These are phyloP conservation scores for Rallus limicola DNA, from an alignment of 2,113 vertebrate genomes.

Conservation along the genomic window DNA sequence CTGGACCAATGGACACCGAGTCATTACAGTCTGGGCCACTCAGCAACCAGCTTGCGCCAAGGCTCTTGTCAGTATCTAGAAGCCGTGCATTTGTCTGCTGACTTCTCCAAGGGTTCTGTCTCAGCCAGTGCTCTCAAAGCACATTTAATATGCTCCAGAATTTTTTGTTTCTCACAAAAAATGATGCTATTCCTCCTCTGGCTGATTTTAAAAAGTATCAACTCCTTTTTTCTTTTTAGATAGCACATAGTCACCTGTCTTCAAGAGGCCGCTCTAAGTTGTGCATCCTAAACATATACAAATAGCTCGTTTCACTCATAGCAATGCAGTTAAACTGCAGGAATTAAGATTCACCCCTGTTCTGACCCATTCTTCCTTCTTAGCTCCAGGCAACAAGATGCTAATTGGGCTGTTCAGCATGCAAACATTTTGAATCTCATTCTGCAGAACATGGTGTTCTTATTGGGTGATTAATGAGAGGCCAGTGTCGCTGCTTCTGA, in stretches of 20 bases:
- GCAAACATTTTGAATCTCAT: conserved; percentile 39
- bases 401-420: conserved; percentile 33
- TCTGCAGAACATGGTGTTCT: not conserved
- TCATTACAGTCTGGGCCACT: not conserved
- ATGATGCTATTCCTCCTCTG: accelerated
- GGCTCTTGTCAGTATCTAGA: not conserved
- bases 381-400: conserved; percentile 29
- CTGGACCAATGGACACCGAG: not conserved
- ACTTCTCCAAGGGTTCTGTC: not conserved
- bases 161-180: not conserved
- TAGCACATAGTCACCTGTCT: not conserved
- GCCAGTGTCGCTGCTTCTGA: not conserved
- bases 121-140: not conserved
- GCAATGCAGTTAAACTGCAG: not conserved
- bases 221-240: not conserved
- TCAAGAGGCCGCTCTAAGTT: not conserved
- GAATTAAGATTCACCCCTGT: not conserved
- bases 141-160: not conserved
- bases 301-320: not conserved
- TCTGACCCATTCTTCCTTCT: not conserved
- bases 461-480: conserved; percentile 43
- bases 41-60: not conserved
- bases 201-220: not conserved
- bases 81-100: not conserved
- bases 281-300: not conserved